Evolutionary conservation across 2,888 invertebrate species (phyloP), one percentile per base, ranked within the genome.

Genomic region (Rhingia campestris): DNA sequence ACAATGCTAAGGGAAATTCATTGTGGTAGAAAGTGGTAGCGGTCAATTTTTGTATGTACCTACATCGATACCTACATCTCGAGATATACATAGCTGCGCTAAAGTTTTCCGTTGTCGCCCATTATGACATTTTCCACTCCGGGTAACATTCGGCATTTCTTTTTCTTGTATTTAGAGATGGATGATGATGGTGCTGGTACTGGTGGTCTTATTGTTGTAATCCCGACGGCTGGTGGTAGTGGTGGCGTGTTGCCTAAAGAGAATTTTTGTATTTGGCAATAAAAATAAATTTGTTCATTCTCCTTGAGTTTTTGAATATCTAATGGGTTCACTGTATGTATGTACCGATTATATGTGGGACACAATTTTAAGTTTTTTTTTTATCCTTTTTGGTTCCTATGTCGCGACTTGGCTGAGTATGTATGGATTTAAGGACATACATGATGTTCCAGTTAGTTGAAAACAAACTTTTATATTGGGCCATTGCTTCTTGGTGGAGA

Each of bases 71-170:
- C 9, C 6, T 49, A 4, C 39, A 58, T 9, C 4, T 22, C 30
- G 51, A 9, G 53, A 54, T 43, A 53, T 53, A 61, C 35, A 81
- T 51, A 49, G 43, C 56, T 43, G 39, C 33, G 73, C 37, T 82
- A 54, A 72, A 82, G 69, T 69, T 84, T 73, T 84, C 61, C 80
- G 49, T 72, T 59, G 72, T 70, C 70, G 77, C 64, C 80, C 80
- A 84, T 84, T 84, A 84, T 80, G 80, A 84, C 84, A 84, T 84
- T 84, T 84, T 80, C 70, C 70, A 70, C 75, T 80, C 59, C 54
- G 74, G 64, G 70, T 45, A 74, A 75, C 64, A 74, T 80, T 75
- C 70, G 73, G 64, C 54, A 49, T 67, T 80, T 67, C 39, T 75
- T 69, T 64, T 67, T 56, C 14, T 61, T 53, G 45, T 53, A 22